A percentile compares a stretch with the other conserved stretches of the same genome.
phyloP scores from a whole-genome alignment of 2,888 invertebrate genomes.

The Nemoura dubitans region DNA sequence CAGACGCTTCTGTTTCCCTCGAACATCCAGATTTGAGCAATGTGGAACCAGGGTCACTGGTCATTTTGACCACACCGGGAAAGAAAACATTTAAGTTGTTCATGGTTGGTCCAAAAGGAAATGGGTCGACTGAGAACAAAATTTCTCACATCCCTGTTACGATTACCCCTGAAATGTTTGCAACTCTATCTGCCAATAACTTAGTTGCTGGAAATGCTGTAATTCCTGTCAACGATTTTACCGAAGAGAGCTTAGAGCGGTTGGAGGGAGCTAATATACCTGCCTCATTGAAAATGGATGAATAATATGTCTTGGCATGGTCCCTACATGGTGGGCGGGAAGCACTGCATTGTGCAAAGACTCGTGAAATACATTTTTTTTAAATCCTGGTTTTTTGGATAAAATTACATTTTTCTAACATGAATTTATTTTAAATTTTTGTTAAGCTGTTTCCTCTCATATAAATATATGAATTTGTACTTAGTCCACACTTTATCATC shows the following conservation, averaged over 20 bases:
- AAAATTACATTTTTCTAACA: too few species aligned
- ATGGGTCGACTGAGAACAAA: background rate
- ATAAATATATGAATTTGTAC: too few species aligned
- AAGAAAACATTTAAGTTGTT: slow-evolving; percentile 41
- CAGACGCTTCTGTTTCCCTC: background rate
- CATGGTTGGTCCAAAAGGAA: slow-evolving; percentile 45
- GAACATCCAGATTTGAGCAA: slow-evolving; percentile 37
- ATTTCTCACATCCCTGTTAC: slow-evolving; percentile 41
- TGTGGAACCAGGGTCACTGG: slow-evolving; percentile 48
- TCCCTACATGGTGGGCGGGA: too few species aligned
- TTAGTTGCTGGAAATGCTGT: background rate
- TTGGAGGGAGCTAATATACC: background rate
- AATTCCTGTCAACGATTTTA: background rate
- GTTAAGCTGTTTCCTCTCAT: too few species aligned
- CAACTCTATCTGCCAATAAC: background rate
- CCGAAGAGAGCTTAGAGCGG: background rate
- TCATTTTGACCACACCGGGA: slow-evolving; percentile 46
- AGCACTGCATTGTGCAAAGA: too few species aligned
- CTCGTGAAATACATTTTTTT: too few species aligned
- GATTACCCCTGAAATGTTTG: slow-evolving; percentile 43
- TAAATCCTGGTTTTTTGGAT: too few species aligned
- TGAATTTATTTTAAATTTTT: too few species aligned
- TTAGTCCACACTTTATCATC: too few species aligned
- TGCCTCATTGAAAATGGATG: background rate
- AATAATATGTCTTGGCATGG: background rate